A percentile compares a stretch with the other conserved stretches of the same genome.
phyloP scores from a whole-genome alignment of 2,797 vertebrate genomes.

The Schizothorax lantsangensis region DNA sequence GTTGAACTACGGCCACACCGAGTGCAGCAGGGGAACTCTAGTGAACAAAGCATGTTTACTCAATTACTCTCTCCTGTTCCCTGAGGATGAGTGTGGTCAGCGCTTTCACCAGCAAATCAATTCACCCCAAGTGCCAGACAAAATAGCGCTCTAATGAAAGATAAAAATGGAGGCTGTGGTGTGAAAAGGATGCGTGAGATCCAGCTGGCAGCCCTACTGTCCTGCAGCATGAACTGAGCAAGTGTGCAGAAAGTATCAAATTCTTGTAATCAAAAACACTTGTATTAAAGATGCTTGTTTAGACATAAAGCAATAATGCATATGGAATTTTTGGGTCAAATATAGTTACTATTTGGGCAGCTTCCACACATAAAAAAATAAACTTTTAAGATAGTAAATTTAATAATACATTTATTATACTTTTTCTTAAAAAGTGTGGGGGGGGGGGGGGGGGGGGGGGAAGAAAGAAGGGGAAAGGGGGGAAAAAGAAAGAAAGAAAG shows the following conservation, averaged over 20 bases:
- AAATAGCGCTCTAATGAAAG: conserved; percentile 18
- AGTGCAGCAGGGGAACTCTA: conserved; percentile 9
- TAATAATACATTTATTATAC: background rate
- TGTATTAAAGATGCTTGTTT: conserved; percentile 11
- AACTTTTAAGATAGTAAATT: background rate
- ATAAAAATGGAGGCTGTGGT: conserved; percentile 11
- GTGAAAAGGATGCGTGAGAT: conserved; percentile 12
- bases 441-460: too few relatives aligned
- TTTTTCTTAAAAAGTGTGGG: background rate
- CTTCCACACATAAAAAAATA: background rate
- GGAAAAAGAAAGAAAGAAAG: too few relatives aligned
- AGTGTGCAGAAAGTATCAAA: conserved; percentile 3
- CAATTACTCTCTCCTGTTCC: conserved; percentile 20
- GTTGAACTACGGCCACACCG: background rate
- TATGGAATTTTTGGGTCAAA: background rate
- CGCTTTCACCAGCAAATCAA: conserved; percentile 35
- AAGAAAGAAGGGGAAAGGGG: too few relatives aligned
- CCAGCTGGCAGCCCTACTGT: conserved; percentile 5
- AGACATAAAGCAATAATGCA: conserved; percentile 2
- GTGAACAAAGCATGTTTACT: conserved; percentile 25
- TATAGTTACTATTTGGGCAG: background rate
- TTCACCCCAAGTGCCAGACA: conserved; percentile 28
- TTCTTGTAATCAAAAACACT: background rate
- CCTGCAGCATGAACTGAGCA: conserved; percentile 14
- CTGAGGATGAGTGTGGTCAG: conserved; percentile 39